Base-by-base conservation (phyloP, 2,888 invertebrate genomes). In the Lasioglossum morio region DNA sequence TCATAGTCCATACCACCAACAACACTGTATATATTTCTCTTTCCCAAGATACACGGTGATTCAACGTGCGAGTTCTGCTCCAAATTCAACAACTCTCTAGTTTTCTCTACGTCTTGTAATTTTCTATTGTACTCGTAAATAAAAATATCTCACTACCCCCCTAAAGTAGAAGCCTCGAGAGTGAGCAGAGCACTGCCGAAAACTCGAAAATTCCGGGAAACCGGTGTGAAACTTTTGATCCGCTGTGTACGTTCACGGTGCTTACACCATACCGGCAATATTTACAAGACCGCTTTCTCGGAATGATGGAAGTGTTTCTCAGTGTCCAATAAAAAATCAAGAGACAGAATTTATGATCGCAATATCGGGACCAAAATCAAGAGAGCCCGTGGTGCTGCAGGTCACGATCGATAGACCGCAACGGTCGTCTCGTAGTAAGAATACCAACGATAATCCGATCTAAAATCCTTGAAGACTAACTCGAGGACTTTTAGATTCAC, bases 361-460 rank as follows among this genome's bases (percentile, higher is more conserved):
- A 60, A 60, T 60, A 60, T 60, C 60, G 60, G 60, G 60, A 60
- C 60, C 60, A 27, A 60, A 60, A 60, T 60, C 60, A 60, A 60
- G 60, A 60, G 72, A 40, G 60, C 53, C 34, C 73, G 40, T n/a
- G 73, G 63, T 73, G 73, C 79, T 73, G 73, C 73, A 70, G 70
- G n/a, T 60, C 60, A n/a, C 60, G 60, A 60, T 60, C 60, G 60
- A 60, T 60, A 60, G 16, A 60, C 60, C 60, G 60, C 27, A 1
- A n/a, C 10, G n/a, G 53, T 53, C n/a, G 27, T 30, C 60, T 60
- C 27, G 27, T 16, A n/a, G 14, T 60, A 60, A 60, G 60, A 27
- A 16, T 14, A 60, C 16, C 60, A 16, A 14, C 60, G 60, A 30
- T 60, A 60, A 60, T 60, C 27, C 60, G 27, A 12, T 27, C 60